Evolutionary conservation across 1,140 invertebrate genomes (phyloP), one percentile per base, ranked within the genome.

Genomic region (Drosophila triauraria): DNA sequence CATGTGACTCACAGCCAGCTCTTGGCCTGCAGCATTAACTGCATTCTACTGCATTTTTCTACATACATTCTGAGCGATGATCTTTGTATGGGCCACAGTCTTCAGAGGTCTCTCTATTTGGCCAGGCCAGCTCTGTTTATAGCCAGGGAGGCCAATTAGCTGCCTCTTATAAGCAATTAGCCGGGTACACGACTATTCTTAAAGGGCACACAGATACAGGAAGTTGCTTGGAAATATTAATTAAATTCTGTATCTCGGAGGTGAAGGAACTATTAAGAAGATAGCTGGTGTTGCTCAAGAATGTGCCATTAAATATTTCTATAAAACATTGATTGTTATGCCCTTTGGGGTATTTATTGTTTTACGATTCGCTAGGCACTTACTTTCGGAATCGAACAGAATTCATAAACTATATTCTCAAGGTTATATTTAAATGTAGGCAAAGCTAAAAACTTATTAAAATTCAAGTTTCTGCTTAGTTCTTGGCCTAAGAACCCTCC

Each of bases 151-250:
- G 74, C 44, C 74, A 75, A 58, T 65, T 76, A 65, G 60, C 25
- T 64, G 56, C 23, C 38, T 64, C 51, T 75, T 76, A 44, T 64
- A 75, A 46, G 60, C 74, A 76, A 76, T 76, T 76, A 76, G 60
- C 60, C 59, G 30, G 60, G 10, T 53, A 75, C 62, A 70, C 13
- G 23, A 35, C 13, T 42, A 40, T n/a, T 75, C 70, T 54, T 72
- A 72, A 72, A 72, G 69, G 69, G 69, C 69, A 72, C 44, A 13
- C n/a, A 72, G 48, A 75, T 75, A 53, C 48, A 62, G 70, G 69
- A 75, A 75, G 71, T 75, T 48, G 25, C 9, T 27, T 38, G 56
- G 47, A 62, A 62, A 54, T 75, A 75, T 53, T 63, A 75, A 75
- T 75, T 75, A 43, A 71, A 71, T 42, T 72, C 38, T 42, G 67